These are phyloP conservation scores for Trematomus bernacchii DNA, from an alignment of 2,797 vertebrate species.

Conservation along the genomic window DNA sequence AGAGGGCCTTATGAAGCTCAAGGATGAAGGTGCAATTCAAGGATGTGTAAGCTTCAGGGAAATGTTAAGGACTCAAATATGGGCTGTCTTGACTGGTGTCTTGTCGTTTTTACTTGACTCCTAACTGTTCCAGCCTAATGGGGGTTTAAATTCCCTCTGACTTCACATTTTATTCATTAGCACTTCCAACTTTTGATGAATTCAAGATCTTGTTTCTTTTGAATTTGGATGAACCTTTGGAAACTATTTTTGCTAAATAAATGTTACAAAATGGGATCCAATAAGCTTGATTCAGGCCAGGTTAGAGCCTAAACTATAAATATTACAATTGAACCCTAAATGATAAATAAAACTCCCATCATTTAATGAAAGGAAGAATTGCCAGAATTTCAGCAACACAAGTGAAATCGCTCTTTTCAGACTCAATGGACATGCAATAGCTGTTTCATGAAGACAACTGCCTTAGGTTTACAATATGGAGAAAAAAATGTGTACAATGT, in stretches of 20 bases:
- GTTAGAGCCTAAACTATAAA: neutral
- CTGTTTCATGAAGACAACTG: neutral
- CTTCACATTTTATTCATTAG: neutral
- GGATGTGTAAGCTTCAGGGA: neutral
- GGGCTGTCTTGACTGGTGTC: neutral
- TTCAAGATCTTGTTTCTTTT: conserved; percentile 1
- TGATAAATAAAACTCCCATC: neutral
- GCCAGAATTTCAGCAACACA: neutral
- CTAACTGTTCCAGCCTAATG: neutral
- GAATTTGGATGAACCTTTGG: neutral
- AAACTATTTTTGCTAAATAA: conserved; percentile 7
- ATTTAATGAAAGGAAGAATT: no score
- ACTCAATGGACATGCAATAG: neutral
- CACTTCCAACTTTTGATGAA: neutral
- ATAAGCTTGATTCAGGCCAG: neutral
- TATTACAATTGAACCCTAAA: neutral
- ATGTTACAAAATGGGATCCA: neutral
- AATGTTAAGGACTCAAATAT: neutral
- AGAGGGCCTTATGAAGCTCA: neutral
- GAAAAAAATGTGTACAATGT: neutral
- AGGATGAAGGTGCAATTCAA: neutral
- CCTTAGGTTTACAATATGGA: neutral
- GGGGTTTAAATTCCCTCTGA: neutral
- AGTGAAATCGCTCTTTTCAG: neutral
- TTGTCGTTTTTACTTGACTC: neutral